A percentile compares a stretch with the other conserved stretches of the same genome.
These are phyloP conservation scores for Eupithecia vulgata DNA, from an alignment of 2,888 invertebrate genomes.

Conservation along the genomic window DNA sequence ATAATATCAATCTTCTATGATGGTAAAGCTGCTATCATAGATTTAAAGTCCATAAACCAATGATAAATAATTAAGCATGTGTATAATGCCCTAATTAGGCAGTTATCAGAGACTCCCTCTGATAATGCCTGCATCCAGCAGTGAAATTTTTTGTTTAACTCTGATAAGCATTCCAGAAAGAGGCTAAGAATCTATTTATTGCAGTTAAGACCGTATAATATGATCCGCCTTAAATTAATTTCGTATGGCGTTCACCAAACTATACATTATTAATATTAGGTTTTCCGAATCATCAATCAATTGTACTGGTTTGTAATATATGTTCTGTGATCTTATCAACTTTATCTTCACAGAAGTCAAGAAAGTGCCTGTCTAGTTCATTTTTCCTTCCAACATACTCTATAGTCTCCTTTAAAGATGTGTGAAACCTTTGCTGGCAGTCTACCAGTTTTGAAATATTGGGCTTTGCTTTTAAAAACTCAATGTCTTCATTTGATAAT, in stretches of 20 bases:
- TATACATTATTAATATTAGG: not conserved
- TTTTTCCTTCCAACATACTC: constrained; percentile 59
- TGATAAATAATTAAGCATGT: not conserved
- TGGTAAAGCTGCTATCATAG: not conserved
- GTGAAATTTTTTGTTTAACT: too few species aligned
- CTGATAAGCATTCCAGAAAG: not conserved
- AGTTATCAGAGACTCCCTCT: too few species aligned
- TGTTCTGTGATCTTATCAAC: constrained; percentile 66
- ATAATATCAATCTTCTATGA: not conserved
- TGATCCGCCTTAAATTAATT: too few species aligned
- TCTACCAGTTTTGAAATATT: constrained; percentile 69
- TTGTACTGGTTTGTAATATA: constrained; percentile 71
- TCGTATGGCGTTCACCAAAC: too few species aligned
- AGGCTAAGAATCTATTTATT: not conserved
- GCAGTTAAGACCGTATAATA: too few species aligned
- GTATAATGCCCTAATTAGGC: too few species aligned
- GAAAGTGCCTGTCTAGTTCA: constrained; percentile 65
- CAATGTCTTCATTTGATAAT: constrained; percentile 74
- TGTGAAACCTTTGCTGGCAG: constrained; percentile 67
- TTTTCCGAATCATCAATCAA: constrained; percentile 38
- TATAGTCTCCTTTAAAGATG: constrained; percentile 60
- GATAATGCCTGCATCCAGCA: too few species aligned
- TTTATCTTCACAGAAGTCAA: constrained; percentile 62
- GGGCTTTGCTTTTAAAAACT: constrained; percentile 71
- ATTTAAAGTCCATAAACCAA: not conserved